These are phyloP conservation scores for Hylyphantes graminicola DNA, from an alignment of 1,140 invertebrate species.

Conservation along the genomic window DNA sequence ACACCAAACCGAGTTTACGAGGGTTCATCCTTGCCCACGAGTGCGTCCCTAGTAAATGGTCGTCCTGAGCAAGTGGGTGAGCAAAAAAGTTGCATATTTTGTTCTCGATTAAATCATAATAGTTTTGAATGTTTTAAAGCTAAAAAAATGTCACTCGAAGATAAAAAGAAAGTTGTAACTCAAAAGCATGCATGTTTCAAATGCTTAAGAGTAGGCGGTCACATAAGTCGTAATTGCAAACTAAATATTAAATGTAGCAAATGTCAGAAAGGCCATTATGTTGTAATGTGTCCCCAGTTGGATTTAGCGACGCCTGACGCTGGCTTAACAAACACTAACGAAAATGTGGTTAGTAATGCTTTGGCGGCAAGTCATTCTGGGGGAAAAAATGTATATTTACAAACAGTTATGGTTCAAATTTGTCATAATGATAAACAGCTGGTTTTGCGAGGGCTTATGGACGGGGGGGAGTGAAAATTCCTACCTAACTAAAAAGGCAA, in stretches of 20 bases:
- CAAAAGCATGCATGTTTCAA: background rate
- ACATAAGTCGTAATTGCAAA: background rate
- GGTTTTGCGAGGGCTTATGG: background rate
- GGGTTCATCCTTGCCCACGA: too few species aligned
- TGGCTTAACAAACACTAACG: background rate
- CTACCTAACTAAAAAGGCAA: background rate
- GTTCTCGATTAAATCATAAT: background rate
- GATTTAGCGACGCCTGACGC: background rate
- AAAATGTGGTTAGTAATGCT: background rate
- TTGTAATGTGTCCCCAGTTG: background rate
- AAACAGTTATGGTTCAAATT: background rate
- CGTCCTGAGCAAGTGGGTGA: too few species aligned
- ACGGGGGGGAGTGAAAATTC: background rate
- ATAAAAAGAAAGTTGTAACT: background rate
- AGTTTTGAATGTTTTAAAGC: background rate
- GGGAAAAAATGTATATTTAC: background rate
- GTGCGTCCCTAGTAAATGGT: too few species aligned
- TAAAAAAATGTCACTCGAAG: background rate
- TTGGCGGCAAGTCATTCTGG: background rate
- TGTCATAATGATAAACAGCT: background rate
- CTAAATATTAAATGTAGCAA: background rate
- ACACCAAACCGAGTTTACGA: too few species aligned
- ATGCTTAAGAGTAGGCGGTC: background rate
- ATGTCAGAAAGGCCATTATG: background rate
- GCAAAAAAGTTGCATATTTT: too few species aligned